phyloP scores from a whole-genome alignment of 2,113 vertebrate species.

The Melanocharis versteri region DNA sequence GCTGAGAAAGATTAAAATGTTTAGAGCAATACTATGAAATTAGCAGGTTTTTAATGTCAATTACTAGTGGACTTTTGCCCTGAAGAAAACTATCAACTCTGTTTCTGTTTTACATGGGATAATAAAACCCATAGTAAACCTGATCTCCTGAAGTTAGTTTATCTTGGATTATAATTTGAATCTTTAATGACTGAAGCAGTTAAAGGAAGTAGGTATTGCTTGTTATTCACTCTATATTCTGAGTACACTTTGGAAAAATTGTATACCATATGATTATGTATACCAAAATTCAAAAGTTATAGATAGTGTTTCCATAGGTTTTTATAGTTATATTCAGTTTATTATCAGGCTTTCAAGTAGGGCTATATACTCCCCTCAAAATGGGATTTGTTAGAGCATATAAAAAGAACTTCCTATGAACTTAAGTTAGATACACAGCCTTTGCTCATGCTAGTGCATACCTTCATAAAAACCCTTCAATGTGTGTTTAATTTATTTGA shows the following conservation, averaged over 20 bases:
- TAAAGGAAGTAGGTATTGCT: slow-evolving; percentile 41
- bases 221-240: neutral
- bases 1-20: neutral
- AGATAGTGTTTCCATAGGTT: neutral
- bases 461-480: slow-evolving; percentile 57
- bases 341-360: slow-evolving; percentile 45
- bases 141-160: slow-evolving; percentile 57
- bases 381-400: slow-evolving; percentile 51
- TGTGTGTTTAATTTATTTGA: slow-evolving; percentile 69
- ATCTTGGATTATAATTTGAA: slow-evolving; percentile 48
- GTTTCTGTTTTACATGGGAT: neutral
- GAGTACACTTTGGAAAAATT: neutral
- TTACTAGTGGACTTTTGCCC: neutral
- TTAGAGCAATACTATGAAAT: slow-evolving; percentile 24
- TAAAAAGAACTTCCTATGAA: slow-evolving; percentile 54
- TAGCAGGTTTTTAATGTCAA: neutral
- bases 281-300: slow-evolving; percentile 15
- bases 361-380: slow-evolving; percentile 11
- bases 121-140: slow-evolving; percentile 15
- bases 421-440: slow-evolving; percentile 1
- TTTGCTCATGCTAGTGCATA: slow-evolving; percentile 23
- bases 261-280: neutral
- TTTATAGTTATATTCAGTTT: slow-evolving; percentile 18
- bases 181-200: slow-evolving; percentile 24
- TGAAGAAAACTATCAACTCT: slow-evolving; percentile 6